A percentile compares a stretch with the other conserved stretches of the same genome.
Evolutionary conservation across 2,113 vertebrate genomes (phyloP).

Genomic region (Gallinago paraguaiae): DNA sequence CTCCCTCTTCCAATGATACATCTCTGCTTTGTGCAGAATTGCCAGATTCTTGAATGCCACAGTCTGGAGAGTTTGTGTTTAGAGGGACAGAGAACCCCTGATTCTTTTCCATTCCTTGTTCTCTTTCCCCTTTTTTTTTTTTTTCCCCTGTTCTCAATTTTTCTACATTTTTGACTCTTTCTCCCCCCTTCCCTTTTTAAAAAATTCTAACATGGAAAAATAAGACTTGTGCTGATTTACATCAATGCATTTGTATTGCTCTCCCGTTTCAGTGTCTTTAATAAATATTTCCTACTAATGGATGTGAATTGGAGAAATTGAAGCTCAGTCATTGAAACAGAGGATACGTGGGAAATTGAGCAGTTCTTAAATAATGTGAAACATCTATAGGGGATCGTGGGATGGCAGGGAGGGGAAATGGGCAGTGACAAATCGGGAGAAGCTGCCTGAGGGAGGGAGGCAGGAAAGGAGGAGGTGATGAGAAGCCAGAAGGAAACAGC

Average conservation of each 20-base stretch:
- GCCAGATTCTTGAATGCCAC: background rate
- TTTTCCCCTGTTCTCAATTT: fast-evolving
- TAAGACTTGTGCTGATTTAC: background rate
- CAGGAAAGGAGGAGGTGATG: background rate
- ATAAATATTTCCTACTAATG: background rate
- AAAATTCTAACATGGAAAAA: background rate
- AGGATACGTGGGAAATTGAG: background rate
- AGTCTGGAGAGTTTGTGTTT: background rate
- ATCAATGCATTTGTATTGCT: background rate
- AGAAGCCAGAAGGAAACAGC: background rate
- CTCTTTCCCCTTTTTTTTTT: background rate
- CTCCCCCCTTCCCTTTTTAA: background rate
- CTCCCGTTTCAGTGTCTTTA: background rate
- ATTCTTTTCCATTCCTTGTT: background rate
- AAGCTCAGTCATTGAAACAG: background rate
- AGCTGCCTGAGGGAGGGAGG: background rate
- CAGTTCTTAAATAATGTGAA: background rate
- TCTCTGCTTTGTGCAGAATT: background rate
- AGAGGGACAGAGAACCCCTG: background rate
- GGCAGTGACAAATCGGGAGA: background rate
- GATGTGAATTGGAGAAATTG: background rate
- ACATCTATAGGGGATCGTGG: background rate
- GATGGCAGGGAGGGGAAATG: background rate
- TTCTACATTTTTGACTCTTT: fast-evolving
- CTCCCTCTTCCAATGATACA: background rate